A percentile compares a stretch with the other conserved stretches of the same genome.
These are phyloP conservation scores for Apis cerana DNA, from an alignment of 1,140 invertebrate species.

Conservation along the genomic window DNA sequence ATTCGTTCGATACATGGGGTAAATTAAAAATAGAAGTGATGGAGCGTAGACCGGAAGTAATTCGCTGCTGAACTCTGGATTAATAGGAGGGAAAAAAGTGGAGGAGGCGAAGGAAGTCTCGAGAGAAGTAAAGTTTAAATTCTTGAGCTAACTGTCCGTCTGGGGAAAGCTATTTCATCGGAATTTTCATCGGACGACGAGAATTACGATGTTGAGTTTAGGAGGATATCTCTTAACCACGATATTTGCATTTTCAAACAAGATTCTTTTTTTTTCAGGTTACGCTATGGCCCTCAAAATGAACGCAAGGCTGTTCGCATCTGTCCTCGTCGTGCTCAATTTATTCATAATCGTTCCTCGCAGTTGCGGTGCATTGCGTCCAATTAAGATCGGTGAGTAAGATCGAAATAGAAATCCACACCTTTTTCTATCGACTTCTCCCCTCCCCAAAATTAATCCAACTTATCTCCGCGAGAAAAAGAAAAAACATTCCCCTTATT, in stretches of 20 bases:
- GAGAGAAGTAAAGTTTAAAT: too few species aligned
- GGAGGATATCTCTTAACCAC: too few species aligned
- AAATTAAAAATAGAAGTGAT: too few species aligned
- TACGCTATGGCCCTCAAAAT: slow-evolving; percentile 7
- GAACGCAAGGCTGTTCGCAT: not conserved
- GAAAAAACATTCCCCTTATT: not conserved
- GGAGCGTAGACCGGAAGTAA: too few species aligned
- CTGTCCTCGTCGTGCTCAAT: not conserved
- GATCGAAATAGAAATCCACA: not conserved
- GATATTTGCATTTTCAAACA: too few species aligned
- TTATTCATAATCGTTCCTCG: slow-evolving; percentile 1
- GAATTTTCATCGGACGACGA: too few species aligned
- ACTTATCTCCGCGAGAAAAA: not conserved
- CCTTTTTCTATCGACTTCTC: not conserved
- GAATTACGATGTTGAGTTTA: not conserved
- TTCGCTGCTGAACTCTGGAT: too few species aligned
- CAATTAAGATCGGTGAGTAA: slow-evolving; percentile 41
- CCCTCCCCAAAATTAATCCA: not conserved
- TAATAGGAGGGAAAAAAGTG: too few species aligned
- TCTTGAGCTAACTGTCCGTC: too few species aligned
- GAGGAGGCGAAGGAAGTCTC: too few species aligned
- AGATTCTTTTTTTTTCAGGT: not conserved
- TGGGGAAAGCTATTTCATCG: too few species aligned
- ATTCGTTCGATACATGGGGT: too few species aligned
- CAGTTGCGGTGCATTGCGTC: not conserved